Base-by-base conservation (phyloP, 2,113 vertebrate genomes). In the Hyla sarda region DNA sequence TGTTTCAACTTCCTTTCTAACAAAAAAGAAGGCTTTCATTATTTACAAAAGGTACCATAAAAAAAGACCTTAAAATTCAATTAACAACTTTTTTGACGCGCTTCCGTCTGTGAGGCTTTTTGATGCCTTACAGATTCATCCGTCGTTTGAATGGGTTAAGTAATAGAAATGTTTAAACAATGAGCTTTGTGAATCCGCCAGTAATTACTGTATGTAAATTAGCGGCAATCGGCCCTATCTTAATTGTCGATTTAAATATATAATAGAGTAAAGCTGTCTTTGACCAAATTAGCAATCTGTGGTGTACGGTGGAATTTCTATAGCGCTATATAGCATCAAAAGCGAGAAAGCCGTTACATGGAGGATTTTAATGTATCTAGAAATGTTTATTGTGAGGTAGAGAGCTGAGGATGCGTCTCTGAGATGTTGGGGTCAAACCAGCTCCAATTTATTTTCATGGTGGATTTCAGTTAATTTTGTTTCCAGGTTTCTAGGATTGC, bases 141-240 rank as follows among this genome's bases (percentile, higher is more conserved):
- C 17, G 2, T 62, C n/a, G 19, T 65, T 60, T 32, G 28, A 76
- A 50, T 14, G 83, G 83, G 83, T 84, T 84, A 76, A 84, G 25
- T 17, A 21, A 62, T 50, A 37, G 25, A 32, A 62, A 67, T 62
- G 25, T 52, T 81, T 72, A 87, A 87, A 60, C 67, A 74, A 74
- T 62, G 67, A 21, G 78, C 85, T 81, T 82, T 73, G 75, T 41
- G 69, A 71, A n/a, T 19, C 25, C 37, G 85, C 37, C 54, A 67
- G 85, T 82, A 87, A 87, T 87, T 87, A 82, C 77, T 50, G 67
- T 74, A 86, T 87, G 85, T 78, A 87, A 87, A 82, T 82, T 25
- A 87, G 34, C 34, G 28, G 37, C 78, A 82, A 87, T 82, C 78
- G n/a, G 52, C 78, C 52, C 78, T 47, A 82, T 87, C 77, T 87